These are phyloP conservation scores for Apeltes quadracus DNA, from an alignment of 2,113 vertebrate species.

Conservation along the genomic window DNA sequence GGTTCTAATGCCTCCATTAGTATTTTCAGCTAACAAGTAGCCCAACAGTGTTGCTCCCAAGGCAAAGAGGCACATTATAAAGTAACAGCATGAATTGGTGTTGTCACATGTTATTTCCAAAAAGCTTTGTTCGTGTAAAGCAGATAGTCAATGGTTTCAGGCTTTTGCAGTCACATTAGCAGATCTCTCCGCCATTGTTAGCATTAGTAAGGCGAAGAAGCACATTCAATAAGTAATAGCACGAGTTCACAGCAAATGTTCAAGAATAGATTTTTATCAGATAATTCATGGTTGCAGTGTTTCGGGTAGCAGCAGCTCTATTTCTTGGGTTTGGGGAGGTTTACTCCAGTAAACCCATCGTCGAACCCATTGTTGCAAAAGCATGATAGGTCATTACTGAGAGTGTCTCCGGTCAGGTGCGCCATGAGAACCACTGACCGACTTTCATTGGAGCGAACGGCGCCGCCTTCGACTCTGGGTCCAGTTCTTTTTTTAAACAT, in stretches of 20 bases:
- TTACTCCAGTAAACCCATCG: not conserved
- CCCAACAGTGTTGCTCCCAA: not conserved
- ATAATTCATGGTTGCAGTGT: no score
- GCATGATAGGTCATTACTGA: no score
- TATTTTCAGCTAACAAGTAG: not conserved
- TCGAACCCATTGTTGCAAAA: no score
- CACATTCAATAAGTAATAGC: no score
- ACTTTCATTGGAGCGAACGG: not conserved
- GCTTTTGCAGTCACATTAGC: not conserved
- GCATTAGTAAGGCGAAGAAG: no score
- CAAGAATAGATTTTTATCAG: no score
- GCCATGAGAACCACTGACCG: not conserved
- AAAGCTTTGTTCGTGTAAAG: not conserved
- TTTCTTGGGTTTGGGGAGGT: constrained; percentile 8
- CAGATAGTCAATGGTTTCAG: not conserved
- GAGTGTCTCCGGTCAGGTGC: not conserved
- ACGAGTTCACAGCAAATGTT: no score
- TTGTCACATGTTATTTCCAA: not conserved
- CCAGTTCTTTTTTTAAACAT: not conserved
- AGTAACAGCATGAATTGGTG: not conserved
- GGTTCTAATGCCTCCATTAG: not conserved
- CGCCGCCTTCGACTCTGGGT: not conserved
- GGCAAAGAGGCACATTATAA: not conserved
- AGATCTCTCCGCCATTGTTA: not conserved
- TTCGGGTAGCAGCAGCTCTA: no score